Evolutionary conservation across 2,888 invertebrate species (phyloP).

Genomic region (Polyommatus icarus): DNA sequence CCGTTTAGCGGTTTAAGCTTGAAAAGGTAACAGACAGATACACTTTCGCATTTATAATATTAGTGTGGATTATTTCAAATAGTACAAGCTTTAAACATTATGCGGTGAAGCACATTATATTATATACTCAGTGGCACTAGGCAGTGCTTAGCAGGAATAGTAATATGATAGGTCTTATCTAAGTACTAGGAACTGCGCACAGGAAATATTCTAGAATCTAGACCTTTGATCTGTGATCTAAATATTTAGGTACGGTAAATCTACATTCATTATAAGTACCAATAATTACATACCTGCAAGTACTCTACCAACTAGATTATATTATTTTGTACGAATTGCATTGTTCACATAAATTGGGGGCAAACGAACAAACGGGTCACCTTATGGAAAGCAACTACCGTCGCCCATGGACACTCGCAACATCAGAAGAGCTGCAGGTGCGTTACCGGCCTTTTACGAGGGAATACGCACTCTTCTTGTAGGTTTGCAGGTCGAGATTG

Average conservation of each 20-base stretch:
- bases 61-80: no score
- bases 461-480: no score
- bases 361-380: no score
- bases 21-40: no score
- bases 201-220: conserved; percentile 7
- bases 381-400: no score
- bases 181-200: conserved; percentile 19
- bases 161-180: background rate
- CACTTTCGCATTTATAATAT: no score
- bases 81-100: background rate
- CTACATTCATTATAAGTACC: background rate
- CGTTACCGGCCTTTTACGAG: no score
- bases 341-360: no score
- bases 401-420: no score
- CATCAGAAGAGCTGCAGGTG: no score
- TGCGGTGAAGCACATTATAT: background rate
- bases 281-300: background rate
- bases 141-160: background rate
- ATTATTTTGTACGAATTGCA: background rate
- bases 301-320: background rate
- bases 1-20: no score
- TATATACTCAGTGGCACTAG: background rate
- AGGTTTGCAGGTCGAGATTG: no score
- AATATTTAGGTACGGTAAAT: background rate
- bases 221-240: conserved; percentile 14